Conservation (phyloP, 2,797 vertebrate genomes). For the Bradypodion ventrale region DNA sequence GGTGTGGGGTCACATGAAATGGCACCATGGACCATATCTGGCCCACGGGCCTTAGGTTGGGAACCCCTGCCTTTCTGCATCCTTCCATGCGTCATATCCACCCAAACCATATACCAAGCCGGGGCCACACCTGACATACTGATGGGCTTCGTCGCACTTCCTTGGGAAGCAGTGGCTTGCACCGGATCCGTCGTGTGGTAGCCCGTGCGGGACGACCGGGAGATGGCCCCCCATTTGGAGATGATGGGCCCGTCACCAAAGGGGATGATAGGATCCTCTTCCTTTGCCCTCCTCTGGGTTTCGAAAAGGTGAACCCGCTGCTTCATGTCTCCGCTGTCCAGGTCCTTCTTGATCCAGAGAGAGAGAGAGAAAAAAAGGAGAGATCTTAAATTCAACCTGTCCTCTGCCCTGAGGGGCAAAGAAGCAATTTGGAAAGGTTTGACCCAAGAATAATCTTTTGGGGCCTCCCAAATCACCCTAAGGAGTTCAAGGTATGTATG, state of each 20-base stretch:
- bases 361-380: background rate
- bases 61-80: too few relatives aligned
- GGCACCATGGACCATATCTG: too few relatives aligned
- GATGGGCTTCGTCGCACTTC: conserved; percentile 87
- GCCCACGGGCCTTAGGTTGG: too few relatives aligned
- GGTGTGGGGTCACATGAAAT: too few relatives aligned
- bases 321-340: conserved; percentile 82
- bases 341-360: conserved; percentile 68
- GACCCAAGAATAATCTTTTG: background rate
- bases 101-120: background rate
- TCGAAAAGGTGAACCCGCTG: conserved; percentile 88
- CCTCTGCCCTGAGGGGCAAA: too few relatives aligned
- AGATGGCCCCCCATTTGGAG: conserved; percentile 98
- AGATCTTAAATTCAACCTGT: background rate
- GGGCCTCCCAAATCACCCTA: too few relatives aligned
- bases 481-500: too few relatives aligned
- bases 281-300: conserved; percentile 87
- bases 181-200: conserved; percentile 94
- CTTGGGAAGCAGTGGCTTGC: conserved; percentile 93
- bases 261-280: conserved; percentile 97
- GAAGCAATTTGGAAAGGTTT: background rate
- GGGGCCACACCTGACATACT: conserved; percentile 86
- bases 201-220: conserved; percentile 90
- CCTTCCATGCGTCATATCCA: background rate
- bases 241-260: conserved; percentile 96